A percentile compares a stretch with the other conserved stretches of the same genome.
Conservation (phyloP, 2,113 vertebrate species). For the Ophthalmotilapia sp. region DNA sequence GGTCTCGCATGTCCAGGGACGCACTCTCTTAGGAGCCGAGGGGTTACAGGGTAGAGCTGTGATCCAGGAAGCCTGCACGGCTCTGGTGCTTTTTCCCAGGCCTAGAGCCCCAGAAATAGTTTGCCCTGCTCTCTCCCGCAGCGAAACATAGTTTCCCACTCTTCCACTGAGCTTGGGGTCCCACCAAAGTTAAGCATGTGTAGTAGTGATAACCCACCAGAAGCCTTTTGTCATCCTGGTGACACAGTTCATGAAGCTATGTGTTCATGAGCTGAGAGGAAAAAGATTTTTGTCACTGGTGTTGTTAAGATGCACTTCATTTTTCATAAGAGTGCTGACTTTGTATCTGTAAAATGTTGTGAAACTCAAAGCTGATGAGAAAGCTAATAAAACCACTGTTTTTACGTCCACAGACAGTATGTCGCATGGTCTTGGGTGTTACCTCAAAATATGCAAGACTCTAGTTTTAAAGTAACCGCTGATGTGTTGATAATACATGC, state of each 20-base stretch:
- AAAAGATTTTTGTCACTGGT: neutral
- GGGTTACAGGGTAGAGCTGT: conserved; percentile 39
- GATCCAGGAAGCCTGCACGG: conserved; percentile 24
- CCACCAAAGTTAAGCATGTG: conserved; percentile 22
- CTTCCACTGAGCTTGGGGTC: conserved; percentile 10
- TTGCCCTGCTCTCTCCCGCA: conserved; percentile 11
- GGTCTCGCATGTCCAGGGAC: conserved; percentile 16
- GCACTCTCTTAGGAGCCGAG: conserved; percentile 27
- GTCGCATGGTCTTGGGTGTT: neutral
- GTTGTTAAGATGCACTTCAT: neutral
- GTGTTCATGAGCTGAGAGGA: neutral
- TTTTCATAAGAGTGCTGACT: neutral
- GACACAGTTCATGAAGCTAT: neutral
- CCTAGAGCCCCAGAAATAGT: conserved; percentile 62
- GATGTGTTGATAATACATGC: neutral
- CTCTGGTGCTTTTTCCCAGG: conserved; percentile 66
- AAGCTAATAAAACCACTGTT: neutral
- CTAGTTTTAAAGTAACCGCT: neutral
- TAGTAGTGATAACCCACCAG: neutral
- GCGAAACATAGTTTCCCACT: conserved; percentile 52
- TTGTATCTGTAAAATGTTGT: neutral
- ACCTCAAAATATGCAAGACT: neutral
- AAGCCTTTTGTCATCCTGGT: neutral
- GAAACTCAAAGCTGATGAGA: neutral
- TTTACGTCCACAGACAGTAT: neutral